phyloP scores from a whole-genome alignment of 2,797 vertebrate species.

The Sus cebifrons region DNA sequence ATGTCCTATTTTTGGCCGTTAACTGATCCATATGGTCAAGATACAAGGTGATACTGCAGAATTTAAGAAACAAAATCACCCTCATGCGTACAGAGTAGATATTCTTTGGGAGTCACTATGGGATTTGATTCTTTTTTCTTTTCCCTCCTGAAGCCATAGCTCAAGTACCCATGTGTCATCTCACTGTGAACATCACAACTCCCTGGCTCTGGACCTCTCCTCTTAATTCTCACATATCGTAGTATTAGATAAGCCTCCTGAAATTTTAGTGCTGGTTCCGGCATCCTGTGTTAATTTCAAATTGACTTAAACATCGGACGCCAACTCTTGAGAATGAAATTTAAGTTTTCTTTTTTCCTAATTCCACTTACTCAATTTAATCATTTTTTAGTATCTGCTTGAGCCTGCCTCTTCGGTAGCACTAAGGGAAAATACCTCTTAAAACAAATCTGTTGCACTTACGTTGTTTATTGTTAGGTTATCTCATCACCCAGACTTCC shows the following conservation, averaged over 20 bases:
- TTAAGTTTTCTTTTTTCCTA: not conserved
- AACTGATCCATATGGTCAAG: not conserved
- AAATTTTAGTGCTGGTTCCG: not conserved
- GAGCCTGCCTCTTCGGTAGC: not conserved
- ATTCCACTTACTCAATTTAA: not conserved
- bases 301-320: not conserved
- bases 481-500: not conserved
- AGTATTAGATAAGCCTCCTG: not conserved
- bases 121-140: not conserved
- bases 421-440: not conserved
- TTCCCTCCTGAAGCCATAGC: not conserved
- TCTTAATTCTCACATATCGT: not conserved
- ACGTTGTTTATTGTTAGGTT: not conserved
- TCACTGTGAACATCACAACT: not conserved
- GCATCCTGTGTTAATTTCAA: conserved; percentile 9
- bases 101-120: not conserved
- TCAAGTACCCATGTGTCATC: not conserved
- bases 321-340: not conserved
- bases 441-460: not conserved
- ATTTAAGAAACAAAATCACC: conserved; percentile 5
- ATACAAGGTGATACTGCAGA: not conserved
- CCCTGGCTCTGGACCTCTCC: not conserved
- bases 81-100: not conserved
- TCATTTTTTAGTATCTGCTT: not conserved
- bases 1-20: not conserved